Conservation (phyloP, 2,797 vertebrate genomes). For the Brotula barbata region DNA sequence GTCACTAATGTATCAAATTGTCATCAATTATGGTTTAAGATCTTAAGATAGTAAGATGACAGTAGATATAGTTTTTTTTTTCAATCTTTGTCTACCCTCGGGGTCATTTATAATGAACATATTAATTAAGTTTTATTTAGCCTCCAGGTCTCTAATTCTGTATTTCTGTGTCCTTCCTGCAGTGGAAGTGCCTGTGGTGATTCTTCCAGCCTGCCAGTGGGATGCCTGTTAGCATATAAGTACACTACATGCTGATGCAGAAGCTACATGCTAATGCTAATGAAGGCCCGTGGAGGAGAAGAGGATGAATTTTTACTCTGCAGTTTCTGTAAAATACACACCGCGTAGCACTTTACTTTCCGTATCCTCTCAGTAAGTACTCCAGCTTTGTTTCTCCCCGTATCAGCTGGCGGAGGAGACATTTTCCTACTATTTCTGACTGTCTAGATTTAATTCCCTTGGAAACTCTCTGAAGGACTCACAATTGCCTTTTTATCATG, state of each 20-base stretch:
- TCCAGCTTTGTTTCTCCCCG: too few relatives aligned
- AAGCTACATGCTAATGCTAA: conserved; percentile 74
- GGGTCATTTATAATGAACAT: conserved; percentile 26
- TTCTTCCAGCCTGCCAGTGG: conserved; percentile 67
- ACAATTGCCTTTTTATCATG: too few relatives aligned
- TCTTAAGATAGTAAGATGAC: too few relatives aligned
- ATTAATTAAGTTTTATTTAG: conserved; percentile 34
- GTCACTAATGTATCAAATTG: too few relatives aligned
- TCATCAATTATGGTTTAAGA: conserved; percentile 8
- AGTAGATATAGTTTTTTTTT: conserved; percentile 48
- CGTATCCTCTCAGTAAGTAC: too few relatives aligned
- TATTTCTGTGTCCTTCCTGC: conserved; percentile 52
- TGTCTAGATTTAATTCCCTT: too few relatives aligned
- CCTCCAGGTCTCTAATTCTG: conserved; percentile 17
- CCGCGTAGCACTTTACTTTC: too few relatives aligned
- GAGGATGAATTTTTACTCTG: background rate
- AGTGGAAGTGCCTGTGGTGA: conserved; percentile 79
- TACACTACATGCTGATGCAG: conserved; percentile 76
- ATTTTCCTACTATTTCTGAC: too few relatives aligned
- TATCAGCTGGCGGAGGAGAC: too few relatives aligned
- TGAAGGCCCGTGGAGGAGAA: conserved; percentile 32
- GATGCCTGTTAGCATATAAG: conserved; percentile 79
- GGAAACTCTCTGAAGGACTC: too few relatives aligned
- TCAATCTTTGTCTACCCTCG: conserved; percentile 4
- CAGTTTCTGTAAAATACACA: background rate